phyloP scores from a whole-genome alignment of 2,888 invertebrate species.

The Leucophora obtusa region DNA sequence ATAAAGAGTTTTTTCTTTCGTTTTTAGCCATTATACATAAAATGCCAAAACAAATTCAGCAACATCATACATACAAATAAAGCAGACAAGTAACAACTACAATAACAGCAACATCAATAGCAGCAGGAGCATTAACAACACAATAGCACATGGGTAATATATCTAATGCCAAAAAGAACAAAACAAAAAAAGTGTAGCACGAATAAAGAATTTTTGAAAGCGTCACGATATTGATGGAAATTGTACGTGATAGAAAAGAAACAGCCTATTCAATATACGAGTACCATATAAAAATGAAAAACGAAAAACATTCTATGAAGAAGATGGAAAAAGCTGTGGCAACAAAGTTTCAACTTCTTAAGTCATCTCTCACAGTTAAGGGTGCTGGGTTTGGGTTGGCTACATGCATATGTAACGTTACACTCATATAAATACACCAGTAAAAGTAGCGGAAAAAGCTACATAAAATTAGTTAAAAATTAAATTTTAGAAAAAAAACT shows the following conservation, averaged over 20 bases:
- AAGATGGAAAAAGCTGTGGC: background rate
- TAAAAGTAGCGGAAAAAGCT: too few species aligned
- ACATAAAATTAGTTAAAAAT: too few species aligned
- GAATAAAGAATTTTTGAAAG: slow-evolving; percentile 62
- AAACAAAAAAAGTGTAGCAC: slow-evolving; percentile 49
- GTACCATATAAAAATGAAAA: slow-evolving; percentile 7
- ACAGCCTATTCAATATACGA: slow-evolving; percentile 38
- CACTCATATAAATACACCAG: too few species aligned
- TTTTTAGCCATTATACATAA: slow-evolving; percentile 26
- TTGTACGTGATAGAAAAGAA: slow-evolving; percentile 67
- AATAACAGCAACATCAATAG: slow-evolving; percentile 19
- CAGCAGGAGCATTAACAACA: slow-evolving; percentile 47
- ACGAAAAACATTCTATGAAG: background rate
- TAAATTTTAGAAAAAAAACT: too few species aligned
- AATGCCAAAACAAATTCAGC: slow-evolving; percentile 57
- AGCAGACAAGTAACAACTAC: slow-evolving; percentile 4
- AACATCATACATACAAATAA: slow-evolving; percentile 16
- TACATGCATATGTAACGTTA: background rate
- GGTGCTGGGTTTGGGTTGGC: background rate
- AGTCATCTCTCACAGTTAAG: slow-evolving; percentile 26
- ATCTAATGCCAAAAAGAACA: slow-evolving; percentile 41
- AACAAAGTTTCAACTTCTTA: slow-evolving; percentile 15
- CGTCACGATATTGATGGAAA: slow-evolving; percentile 69
- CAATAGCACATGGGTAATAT: slow-evolving; percentile 40
- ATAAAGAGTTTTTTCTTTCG: background rate